Base-by-base conservation (phyloP, 2,797 vertebrate species). In the Hippopotamyrus pictus region DNA sequence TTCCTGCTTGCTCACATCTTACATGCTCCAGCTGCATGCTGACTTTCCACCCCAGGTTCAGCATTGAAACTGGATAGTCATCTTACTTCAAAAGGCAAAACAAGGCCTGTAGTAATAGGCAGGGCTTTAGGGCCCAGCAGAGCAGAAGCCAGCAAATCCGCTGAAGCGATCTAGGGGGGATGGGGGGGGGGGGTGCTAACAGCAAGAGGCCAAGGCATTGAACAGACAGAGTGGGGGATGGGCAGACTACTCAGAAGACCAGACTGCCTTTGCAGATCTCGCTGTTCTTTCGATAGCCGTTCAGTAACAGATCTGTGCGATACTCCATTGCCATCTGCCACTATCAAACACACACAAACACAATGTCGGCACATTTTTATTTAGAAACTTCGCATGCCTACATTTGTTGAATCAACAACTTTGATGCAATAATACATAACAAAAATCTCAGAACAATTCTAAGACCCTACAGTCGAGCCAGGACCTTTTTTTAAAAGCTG, bases 161-260 rank as follows among this genome's bases (percentile, higher is more conserved):
- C 48, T 3, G 1, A 33, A 85, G 46, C 12, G 8, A 57, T 59
- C 12, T 25, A 41, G 33, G 86, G 86, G 33, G 3, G 85, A 8
- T 3, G 12, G 53, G 25, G 53, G 41, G 6, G 17, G 11, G 7
- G 33, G 5, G 7, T 19, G 46, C 1, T 11, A 29, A 87, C 86
- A 62, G 54, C 29, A n/a, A 90, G 90, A 17, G 50, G 89, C 92
- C 90, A 87, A 92, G 89, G 79, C 88, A 91, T 88, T 90, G 91
- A 89, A 91, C 89, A 91, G 87, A 91, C 12, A 11, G 90, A 89
- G 90, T 93, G 95, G 95, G 95, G 95, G 95, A 94, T 92, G 95
- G 95, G 95, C 92, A 86, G 90, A 86, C 87, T 82, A 92, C 84
- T 33, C 11, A 29, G 51, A 86, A 19, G 46, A 86, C 46, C 84